Evolutionary conservation across 1,140 invertebrate species (phyloP).

Genomic region (Stegodyphus dumicola): DNA sequence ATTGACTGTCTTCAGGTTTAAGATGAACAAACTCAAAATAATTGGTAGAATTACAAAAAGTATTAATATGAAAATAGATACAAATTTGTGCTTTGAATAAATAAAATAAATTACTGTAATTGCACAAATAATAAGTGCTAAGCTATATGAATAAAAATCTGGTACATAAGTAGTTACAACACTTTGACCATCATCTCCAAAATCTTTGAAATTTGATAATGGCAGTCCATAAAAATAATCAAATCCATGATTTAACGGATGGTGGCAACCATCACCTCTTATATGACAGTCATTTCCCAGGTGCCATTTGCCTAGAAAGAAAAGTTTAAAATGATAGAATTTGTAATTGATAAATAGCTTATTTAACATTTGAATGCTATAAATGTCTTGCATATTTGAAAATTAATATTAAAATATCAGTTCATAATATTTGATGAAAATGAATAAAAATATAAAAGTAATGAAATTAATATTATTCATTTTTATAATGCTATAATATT

Average conservation of each 20-base stretch:
- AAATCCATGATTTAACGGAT: constrained; percentile 71
- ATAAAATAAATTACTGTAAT: constrained; percentile 4
- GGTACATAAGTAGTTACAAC: constrained; percentile 62
- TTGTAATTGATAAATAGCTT: neutral
- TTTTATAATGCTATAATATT: no score
- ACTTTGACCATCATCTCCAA: constrained; percentile 64
- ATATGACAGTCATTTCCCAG: constrained; percentile 66
- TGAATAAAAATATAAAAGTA: no score
- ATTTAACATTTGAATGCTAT: no score
- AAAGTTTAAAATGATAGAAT: neutral
- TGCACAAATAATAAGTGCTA: constrained; percentile 32
- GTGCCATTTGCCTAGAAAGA: constrained; percentile 70
- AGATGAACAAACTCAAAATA: constrained; percentile 34
- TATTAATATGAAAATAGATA: constrained; percentile 1
- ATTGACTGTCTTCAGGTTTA: constrained; percentile 66
- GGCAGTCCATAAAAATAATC: constrained; percentile 71
- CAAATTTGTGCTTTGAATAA: constrained; percentile 6
- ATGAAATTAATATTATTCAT: no score
- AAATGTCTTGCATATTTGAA: no score
- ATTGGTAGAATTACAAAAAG: constrained; percentile 59
- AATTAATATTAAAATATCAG: neutral
- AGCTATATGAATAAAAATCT: constrained; percentile 51
- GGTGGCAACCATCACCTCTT: constrained; percentile 66
- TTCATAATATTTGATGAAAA: no score
- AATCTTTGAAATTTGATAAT: constrained; percentile 69